Percentiles rank a stretch among this genome's conserved stretches.
Conservation (phyloP, 2,888 invertebrate genomes). For the Stenchaetothrips biformis region DNA sequence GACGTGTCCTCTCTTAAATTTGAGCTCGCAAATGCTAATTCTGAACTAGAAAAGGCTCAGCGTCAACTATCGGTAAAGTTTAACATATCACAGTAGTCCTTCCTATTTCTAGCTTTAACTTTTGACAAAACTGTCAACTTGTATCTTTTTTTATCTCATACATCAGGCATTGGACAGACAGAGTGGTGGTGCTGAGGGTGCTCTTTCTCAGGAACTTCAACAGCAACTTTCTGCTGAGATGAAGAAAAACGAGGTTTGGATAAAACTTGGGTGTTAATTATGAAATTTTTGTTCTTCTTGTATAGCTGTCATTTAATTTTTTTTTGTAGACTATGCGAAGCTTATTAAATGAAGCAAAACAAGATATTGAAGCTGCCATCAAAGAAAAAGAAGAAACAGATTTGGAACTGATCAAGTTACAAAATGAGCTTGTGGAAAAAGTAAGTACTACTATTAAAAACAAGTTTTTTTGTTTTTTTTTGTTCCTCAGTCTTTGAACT, state of each 20-base stretch:
- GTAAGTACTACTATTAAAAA: background rate
- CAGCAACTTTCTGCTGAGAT: background rate
- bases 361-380: background rate
- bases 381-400: background rate
- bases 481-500: background rate
- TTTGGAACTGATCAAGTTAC: background rate
- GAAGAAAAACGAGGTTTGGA: conserved; percentile 3
- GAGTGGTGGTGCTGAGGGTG: background rate
- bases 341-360: background rate
- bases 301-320: background rate
- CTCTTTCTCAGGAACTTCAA: background rate
- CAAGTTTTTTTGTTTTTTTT: background rate
- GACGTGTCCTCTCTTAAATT: background rate
- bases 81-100: background rate
- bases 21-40: background rate
- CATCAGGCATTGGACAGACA: background rate
- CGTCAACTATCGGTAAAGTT: background rate
- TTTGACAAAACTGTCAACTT: background rate
- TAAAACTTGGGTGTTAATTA: background rate
- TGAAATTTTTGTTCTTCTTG: background rate
- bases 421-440: background rate
- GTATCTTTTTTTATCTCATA: background rate
- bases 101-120: background rate
- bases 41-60: background rate
- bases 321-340: background rate